Percentiles rank a stretch among this genome's conserved stretches.
Evolutionary conservation across 2,797 vertebrate species (phyloP).

Genomic region (Phrynocephalus vlangalii): DNA sequence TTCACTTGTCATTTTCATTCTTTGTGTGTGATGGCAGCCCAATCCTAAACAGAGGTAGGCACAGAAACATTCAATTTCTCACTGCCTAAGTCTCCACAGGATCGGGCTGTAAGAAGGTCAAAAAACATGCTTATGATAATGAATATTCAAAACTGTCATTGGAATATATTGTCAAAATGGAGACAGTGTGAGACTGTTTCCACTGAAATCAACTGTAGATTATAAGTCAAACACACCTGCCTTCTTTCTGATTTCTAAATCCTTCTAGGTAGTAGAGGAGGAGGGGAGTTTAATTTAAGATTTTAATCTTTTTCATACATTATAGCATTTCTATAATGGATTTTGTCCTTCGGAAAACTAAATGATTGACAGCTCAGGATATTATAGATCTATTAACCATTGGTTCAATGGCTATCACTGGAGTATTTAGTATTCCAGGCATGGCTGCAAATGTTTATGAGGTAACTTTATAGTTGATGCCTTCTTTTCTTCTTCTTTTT

Average conservation of each 20-base stretch:
- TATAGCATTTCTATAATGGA: conserved; percentile 77
- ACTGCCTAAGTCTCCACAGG: background rate
- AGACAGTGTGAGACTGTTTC: conserved; percentile 69
- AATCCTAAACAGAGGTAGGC: background rate
- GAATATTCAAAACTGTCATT: conserved; percentile 61
- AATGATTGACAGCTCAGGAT: conserved; percentile 77
- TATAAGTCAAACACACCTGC: conserved; percentile 71
- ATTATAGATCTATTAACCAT: conserved; percentile 78
- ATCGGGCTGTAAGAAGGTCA: conserved; percentile 8
- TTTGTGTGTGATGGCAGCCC: background rate
- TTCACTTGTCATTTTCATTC: conserved; percentile 10
- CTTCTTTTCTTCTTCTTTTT: background rate
- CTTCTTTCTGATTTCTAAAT: conserved; percentile 75
- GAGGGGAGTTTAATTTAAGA: conserved; percentile 79
- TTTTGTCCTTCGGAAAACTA: conserved; percentile 77
- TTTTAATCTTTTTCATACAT: conserved; percentile 80
- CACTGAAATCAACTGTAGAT: conserved; percentile 74
- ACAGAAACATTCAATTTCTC: background rate
- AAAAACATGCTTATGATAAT: conserved; percentile 64
- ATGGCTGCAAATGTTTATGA: conserved; percentile 61
- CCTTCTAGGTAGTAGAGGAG: conserved; percentile 71
- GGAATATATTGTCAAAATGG: conserved; percentile 75
- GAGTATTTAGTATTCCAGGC: conserved; percentile 42
- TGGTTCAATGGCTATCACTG: conserved; percentile 70
- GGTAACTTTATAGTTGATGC: conserved; percentile 61